Base-by-base conservation (phyloP, 2,113 vertebrate species). In the Eulemur macaco region DNA sequence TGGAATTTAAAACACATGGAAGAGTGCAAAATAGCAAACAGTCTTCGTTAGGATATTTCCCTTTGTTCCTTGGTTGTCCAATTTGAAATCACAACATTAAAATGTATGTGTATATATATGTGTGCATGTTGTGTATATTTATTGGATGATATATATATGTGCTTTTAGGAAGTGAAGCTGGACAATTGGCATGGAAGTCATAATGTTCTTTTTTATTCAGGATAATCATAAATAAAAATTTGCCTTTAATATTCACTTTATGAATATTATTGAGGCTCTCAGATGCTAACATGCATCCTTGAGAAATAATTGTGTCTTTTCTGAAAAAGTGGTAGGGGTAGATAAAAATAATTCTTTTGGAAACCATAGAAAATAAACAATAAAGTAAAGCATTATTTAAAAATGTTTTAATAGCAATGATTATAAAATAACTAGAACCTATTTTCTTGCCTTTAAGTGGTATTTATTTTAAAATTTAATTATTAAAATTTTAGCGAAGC, bases 181-280 rank as follows among this genome's bases (percentile, higher is more conserved):
- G 66, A 81, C 8, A 81, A 15, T 69, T 69, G 20, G 9, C 2
- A 52, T 27, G 6, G 27, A 96, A 86, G 11, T 45, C 6, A 81
- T 47, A 80, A 71, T 76, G 12, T 76, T 81, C 9, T 23, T 42
- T 52, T 93, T 54, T 76, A 39, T 73, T 88, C 8, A 45, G 8
- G 21, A 13, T 50, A 90, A 63, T 68, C 1, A 56, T 78, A 74
- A 78, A 80, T 77, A 45, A 86, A 77, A 54, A 45, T 7, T 71
- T 74, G 21, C 25, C 66, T 93, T 91, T 88, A 86, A 34, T 83
- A 68, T 92, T 94, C n/a, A 80, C 45, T 73, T 94, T 63, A 84
- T 66, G 45, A 85, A 76, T 60, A 58, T 31, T 37, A 45, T n/a
- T 66, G 60, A 58, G 39, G 13, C 12, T 52, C 85, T 94, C 52